These are phyloP conservation scores for Antrozous pallidus DNA, from an alignment of 2,797 vertebrate species.

Conservation along the genomic window DNA sequence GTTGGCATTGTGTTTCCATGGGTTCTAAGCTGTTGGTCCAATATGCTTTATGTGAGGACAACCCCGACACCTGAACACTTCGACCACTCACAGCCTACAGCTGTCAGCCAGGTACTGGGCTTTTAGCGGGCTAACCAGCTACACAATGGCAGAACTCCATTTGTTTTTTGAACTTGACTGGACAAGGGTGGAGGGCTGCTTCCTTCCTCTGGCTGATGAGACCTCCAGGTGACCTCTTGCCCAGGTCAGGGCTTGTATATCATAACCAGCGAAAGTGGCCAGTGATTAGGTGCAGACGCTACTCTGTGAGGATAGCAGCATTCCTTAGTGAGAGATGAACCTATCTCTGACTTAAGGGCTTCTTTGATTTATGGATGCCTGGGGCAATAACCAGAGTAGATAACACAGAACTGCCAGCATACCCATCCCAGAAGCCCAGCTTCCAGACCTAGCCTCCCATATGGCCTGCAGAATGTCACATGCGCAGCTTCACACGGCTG, in stretches of 20 bases:
- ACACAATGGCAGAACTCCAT: background rate
- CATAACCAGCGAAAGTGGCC: conserved; percentile 57
- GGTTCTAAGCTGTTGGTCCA: conserved; percentile 71
- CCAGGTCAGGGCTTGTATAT: conserved; percentile 47
- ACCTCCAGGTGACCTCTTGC: background rate
- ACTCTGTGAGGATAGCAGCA: conserved; percentile 38
- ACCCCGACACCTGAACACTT: conserved; percentile 77
- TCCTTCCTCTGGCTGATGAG: background rate
- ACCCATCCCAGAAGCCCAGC: conserved; percentile 14
- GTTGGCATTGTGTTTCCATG: conserved; percentile 78
- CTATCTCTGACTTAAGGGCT: conserved; percentile 67
- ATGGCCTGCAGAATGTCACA: conserved; percentile 63
- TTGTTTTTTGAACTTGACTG: conserved; percentile 44
- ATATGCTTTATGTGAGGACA: conserved; percentile 79
- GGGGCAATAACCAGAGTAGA: conserved; percentile 7
- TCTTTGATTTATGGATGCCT: conserved; percentile 73
- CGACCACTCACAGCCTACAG: conserved; percentile 37
- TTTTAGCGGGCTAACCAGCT: background rate
- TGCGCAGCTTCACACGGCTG: background rate
- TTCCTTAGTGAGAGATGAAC: conserved; percentile 60
- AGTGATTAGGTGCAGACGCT: conserved; percentile 67
- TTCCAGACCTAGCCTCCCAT: background rate
- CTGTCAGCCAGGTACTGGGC: conserved; percentile 66
- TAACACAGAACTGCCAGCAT: conserved; percentile 20
- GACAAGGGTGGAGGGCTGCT: background rate